Evolutionary conservation across 2,797 vertebrate genomes (phyloP), one percentile per base, ranked within the genome.

Genomic region (Sternarchorhynchus goeldii): DNA sequence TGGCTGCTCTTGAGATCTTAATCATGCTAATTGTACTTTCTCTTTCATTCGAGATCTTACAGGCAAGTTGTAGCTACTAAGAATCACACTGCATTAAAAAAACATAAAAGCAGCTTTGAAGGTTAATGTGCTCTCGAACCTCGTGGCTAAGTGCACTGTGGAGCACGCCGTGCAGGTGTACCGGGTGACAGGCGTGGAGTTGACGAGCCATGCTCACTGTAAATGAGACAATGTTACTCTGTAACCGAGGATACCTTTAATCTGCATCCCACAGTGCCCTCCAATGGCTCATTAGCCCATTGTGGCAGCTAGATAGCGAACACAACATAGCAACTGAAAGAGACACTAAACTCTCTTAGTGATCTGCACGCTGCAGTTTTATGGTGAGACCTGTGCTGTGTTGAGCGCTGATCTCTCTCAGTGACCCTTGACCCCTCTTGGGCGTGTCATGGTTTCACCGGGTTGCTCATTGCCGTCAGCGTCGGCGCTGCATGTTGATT

Each of bases 1-100:
- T 69, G 77, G 57, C 77, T 62, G 59, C 56, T 18, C 3, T 70
- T 31, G 55, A 77, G 72, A 83, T 82, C 58, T 77, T 75, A 81
- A 83, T 81, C 72, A 83, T 79, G 78, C 72, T 64, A 83, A 74
- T 83, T 81, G 67, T 78, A 71, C 56, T 34, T 76, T 66, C 70
- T 67, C 56, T 41, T 78, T 84, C 80, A 25, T 31, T 68, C 77
- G 29, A 18, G 72, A 76, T 79, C 75, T 64, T 76, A 12, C 74
- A 50, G 80, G 65, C 70, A 56, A 73, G 45, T 69, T 67, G 60
- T 69, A 73, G 45, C 63, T 82, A 71, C 55, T 71, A 78, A 83
- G 57, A 45, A 69, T 85, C 74, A 75, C 68, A 72, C 66, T 10
- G 18, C 31, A 68, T 76, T 76, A 71, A 64, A 62, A 67, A 75